Percentiles rank a stretch among this genome's conserved stretches.
phyloP scores from a whole-genome alignment of 2,888 invertebrate genomes.

The Stenodera caucasica region DNA sequence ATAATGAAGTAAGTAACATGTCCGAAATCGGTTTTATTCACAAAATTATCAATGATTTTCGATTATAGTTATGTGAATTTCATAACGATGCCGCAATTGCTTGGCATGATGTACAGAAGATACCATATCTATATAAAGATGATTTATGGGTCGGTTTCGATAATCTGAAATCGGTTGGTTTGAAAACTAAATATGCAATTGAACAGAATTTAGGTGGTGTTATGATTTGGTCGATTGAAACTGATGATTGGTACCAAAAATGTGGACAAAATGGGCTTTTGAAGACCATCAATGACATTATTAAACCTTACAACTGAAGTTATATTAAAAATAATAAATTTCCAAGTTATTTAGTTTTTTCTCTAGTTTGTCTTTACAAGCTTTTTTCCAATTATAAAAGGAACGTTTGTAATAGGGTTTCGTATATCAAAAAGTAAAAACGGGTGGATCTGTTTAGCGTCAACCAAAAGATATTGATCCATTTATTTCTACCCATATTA shows the following conservation, averaged over 20 bases:
- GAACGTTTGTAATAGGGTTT: no score
- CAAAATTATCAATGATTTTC: slow-evolving; percentile 23
- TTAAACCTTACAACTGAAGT: no score
- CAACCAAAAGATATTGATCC: no score
- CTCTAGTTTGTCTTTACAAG: no score
- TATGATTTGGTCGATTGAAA: slow-evolving; percentile 82
- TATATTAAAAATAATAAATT: no score
- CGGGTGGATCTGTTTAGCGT: no score
- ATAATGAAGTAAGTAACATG: slow-evolving; percentile 43
- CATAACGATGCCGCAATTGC: slow-evolving; percentile 59
- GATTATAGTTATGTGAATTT: slow-evolving; percentile 61
- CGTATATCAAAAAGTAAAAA: no score
- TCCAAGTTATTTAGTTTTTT: no score
- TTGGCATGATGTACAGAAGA: slow-evolving; percentile 61
- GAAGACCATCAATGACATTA: no score
- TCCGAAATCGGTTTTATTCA: neutral
- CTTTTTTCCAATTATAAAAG: no score
- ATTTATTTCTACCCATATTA: no score
- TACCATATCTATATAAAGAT: slow-evolving; percentile 64
- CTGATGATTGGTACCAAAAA: slow-evolving; percentile 70
- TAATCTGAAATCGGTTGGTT: slow-evolving; percentile 59
- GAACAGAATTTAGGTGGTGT: slow-evolving; percentile 60
- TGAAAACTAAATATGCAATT: slow-evolving; percentile 58
- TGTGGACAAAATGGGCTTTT: slow-evolving; percentile 62
- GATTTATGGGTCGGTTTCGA: slow-evolving; percentile 75